Evolutionary conservation across 1,140 invertebrate species (phyloP).

Genomic region (Drosophila watanabei): DNA sequence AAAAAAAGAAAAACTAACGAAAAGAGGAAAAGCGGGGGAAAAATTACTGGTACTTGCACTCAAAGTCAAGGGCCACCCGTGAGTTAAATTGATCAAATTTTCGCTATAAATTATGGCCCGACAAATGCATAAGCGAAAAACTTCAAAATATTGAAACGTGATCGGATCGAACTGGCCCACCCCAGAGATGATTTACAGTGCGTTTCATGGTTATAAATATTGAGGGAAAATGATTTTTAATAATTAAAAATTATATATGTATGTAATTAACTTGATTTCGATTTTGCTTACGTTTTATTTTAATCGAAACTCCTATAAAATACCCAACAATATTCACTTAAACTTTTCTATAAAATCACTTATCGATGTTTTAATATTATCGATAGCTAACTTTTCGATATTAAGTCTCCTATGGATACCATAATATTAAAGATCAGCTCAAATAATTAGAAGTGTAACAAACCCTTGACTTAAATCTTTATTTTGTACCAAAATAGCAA

Average conservation of each 20-base stretch:
- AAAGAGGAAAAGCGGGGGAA: conserved; percentile 5
- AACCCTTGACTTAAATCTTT: no score
- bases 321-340: no score
- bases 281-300: no score
- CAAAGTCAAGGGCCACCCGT: conserved; percentile 67
- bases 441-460: no score
- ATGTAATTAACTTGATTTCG: not conserved
- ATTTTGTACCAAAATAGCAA: not conserved
- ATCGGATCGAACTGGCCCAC: conserved; percentile 58
- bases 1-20: not conserved
- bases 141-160: conserved; percentile 79
- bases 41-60: conserved; percentile 18
- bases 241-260: not conserved
- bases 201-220: not conserved
- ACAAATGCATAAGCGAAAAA: conserved; percentile 52
- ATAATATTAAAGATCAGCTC: not conserved
- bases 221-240: not conserved
- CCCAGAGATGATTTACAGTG: conserved; percentile 21
- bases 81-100: conserved; percentile 76
- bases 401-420: not conserved
- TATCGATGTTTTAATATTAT: no score
- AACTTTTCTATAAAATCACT: no score
- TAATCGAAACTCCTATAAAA: no score
- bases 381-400: not conserved
- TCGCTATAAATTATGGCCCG: conserved; percentile 72